Percentiles rank a stretch among this genome's conserved stretches.
Conservation (phyloP, 2,113 vertebrate genomes). For the Eclectus roratus region DNA sequence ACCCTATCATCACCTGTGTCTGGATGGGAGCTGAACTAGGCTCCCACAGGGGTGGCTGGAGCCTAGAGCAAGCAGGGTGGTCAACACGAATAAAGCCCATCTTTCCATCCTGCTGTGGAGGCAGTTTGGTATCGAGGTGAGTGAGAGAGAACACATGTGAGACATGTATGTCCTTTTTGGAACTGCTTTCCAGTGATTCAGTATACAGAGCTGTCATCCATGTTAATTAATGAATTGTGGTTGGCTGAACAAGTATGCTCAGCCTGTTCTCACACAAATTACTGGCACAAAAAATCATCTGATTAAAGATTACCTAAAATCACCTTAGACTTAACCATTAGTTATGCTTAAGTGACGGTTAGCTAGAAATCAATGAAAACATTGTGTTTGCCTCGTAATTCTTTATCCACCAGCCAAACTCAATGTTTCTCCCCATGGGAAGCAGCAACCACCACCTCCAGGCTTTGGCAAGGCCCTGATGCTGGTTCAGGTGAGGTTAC, state of each 20-base stretch:
- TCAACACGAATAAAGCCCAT: accelerated
- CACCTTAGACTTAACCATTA: neutral
- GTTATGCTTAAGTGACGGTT: neutral
- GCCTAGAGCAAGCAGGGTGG: neutral
- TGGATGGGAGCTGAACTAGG: neutral
- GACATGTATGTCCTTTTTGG: neutral
- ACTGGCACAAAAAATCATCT: neutral
- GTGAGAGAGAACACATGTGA: neutral
- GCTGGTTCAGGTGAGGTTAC: neutral
- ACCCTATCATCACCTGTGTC: neutral
- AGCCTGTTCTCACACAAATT: neutral
- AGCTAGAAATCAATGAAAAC: neutral
- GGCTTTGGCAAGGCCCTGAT: neutral
- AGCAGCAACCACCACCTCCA: neutral
- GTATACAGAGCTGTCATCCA: neutral
- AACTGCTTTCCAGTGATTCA: neutral
- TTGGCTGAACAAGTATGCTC: neutral
- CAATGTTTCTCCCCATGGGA: neutral
- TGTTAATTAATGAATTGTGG: neutral
- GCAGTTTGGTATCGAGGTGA: accelerated
- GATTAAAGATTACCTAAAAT: neutral
- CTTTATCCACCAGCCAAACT: neutral
- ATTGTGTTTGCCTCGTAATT: neutral
- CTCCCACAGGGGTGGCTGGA: accelerated
- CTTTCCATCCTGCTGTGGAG: neutral